Base-by-base conservation (phyloP, 2,113 vertebrate genomes). In the Nesoenas mayeri region DNA sequence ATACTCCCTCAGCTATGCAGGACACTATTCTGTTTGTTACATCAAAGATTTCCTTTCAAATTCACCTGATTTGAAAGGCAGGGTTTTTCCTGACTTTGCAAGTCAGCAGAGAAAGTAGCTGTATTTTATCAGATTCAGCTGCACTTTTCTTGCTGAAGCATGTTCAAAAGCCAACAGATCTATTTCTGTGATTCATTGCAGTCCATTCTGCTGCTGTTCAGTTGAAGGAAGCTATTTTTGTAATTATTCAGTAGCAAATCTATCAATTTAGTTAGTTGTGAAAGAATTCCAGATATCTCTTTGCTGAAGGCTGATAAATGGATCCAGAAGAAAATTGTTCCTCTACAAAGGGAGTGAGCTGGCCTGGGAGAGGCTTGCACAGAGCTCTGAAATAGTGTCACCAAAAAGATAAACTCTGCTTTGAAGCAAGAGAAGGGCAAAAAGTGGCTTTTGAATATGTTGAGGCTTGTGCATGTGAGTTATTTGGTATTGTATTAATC, bases 1-100 rank as follows among this genome's bases (percentile, higher is more conserved):
- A 83, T 57, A 78, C 34, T 92, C 38, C 70, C 58, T 86, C 64
- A 60, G 72, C 67, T 79, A 58, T 69, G 58, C 71, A 85, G 50
- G 79, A 75, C 50, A 73, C 97, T 79, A 91, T 62, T 95, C 47
- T 51, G 8, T 79, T 60, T 71, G 61, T 81, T 86, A 28, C 42
- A 79, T n/a, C 80, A 94, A 91, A 96, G 90, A 91, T 91, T 96
- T 90, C 50, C 91, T 84, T 81, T 88, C 88, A 79, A 91, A 91
- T 79, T 96, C 80, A 67, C 65, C 32, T 73, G 65, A 79, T 87
- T 57, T 79, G 64, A 74, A 80, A 84, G 62, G 38, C 22, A 73
- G 73, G 86, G 28, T 91, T 90, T 85, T 75, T 94, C 80, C 69
- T 95, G 91, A 92, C 62, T 61, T 5, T 60, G 80, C 56, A 85